Evolutionary conservation across 2,797 vertebrate species (phyloP).

Genomic region (Bryconaethiops microstoma): DNA sequence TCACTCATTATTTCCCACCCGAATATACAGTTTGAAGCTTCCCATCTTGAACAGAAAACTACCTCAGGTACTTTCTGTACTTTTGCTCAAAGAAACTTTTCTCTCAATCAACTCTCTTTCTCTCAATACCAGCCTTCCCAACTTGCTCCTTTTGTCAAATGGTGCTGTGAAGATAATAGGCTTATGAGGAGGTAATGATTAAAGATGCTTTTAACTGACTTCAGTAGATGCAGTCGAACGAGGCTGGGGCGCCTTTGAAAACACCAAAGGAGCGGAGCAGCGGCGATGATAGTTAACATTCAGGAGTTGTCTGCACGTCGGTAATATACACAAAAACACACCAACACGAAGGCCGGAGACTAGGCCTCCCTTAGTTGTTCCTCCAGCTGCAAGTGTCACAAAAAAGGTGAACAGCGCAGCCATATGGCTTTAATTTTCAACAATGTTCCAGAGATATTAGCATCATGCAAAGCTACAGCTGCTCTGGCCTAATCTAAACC

Average conservation of each 20-base stretch:
- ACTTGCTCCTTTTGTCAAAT: conserved; percentile 37
- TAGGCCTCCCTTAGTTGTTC: conserved; percentile 28
- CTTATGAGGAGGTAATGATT: conserved; percentile 63
- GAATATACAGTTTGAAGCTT: background rate
- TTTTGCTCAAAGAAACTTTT: conserved; percentile 37
- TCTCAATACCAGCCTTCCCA: conserved; percentile 53
- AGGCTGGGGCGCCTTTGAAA: conserved; percentile 54
- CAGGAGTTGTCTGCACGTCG: conserved; percentile 47
- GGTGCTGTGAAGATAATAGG: conserved; percentile 62
- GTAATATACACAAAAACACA: conserved; percentile 57
- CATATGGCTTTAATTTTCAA: conserved; percentile 26
- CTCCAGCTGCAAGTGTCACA: background rate
- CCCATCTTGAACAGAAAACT: conserved; percentile 4
- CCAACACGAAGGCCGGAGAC: conserved; percentile 6
- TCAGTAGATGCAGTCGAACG: conserved; percentile 58
- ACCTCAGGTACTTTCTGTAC: conserved; percentile 41
- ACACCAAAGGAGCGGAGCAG: conserved; percentile 38
- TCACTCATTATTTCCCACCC: background rate
- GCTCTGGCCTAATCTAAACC: background rate
- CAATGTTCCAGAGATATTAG: conserved; percentile 7
- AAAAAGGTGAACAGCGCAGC: conserved; percentile 1
- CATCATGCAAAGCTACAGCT: conserved; percentile 3
- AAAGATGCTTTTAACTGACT: conserved; percentile 64
- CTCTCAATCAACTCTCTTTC: conserved; percentile 47
- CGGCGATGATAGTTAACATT: conserved; percentile 55